These are phyloP conservation scores for Eupeodes latifasciatus DNA, from an alignment of 2,888 invertebrate genomes.

Conservation along the genomic window DNA sequence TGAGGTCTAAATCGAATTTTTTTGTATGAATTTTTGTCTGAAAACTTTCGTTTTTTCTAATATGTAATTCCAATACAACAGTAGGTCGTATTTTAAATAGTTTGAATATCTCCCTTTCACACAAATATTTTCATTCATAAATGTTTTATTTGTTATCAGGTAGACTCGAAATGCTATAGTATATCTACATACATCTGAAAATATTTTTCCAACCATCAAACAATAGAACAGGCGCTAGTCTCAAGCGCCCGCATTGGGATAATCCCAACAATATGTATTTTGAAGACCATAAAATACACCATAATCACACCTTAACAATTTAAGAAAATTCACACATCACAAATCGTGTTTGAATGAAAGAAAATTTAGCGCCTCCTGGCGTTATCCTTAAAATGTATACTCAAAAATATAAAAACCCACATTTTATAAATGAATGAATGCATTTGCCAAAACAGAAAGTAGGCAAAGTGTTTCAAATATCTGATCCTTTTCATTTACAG, in stretches of 20 bases:
- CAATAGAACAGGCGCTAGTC: constrained; percentile 35
- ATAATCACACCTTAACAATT: constrained; percentile 55
- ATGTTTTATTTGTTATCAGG: background rate
- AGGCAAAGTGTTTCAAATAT: constrained; percentile 39
- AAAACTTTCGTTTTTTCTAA: no score
- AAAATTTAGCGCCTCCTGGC: constrained; percentile 66
- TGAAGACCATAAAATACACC: background rate
- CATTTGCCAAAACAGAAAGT: constrained; percentile 41
- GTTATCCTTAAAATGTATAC: constrained; percentile 52
- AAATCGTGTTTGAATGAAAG: constrained; percentile 47
- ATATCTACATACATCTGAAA: background rate
- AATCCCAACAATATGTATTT: constrained; percentile 49
- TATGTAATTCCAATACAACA: no score
- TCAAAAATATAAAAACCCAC: constrained; percentile 33
- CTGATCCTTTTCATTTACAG: constrained; percentile 13
- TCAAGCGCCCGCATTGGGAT: constrained; percentile 33
- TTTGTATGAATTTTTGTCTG: no score
- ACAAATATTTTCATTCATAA: no score
- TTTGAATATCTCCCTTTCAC: no score
- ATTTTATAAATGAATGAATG: constrained; percentile 35
- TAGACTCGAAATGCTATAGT: background rate
- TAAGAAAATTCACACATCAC: constrained; percentile 14
- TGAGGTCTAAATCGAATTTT: no score
- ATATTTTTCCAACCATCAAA: background rate
- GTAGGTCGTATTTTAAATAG: no score